Evolutionary conservation across 2,113 vertebrate species (phyloP).

Genomic region (Columba janthina): DNA sequence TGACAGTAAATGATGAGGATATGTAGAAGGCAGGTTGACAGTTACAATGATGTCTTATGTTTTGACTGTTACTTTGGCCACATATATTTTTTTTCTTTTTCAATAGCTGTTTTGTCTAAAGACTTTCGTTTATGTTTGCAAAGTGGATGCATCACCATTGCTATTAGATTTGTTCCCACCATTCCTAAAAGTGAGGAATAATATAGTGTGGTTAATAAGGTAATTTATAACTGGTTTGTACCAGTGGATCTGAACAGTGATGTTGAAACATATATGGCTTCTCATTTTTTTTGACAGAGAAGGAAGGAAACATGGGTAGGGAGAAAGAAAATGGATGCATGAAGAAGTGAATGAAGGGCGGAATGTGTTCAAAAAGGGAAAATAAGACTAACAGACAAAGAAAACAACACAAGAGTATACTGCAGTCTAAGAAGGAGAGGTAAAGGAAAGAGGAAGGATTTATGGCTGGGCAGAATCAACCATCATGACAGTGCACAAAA

Average conservation of each 20-base stretch:
- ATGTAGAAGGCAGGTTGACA: background rate
- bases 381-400: background rate
- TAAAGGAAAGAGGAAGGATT: background rate
- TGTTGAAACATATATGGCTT: background rate
- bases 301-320: background rate
- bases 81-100: background rate
- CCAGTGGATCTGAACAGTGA: background rate
- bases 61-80: background rate
- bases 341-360: background rate
- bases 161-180: background rate
- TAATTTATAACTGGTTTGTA: background rate
- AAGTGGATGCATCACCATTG: background rate
- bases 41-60: background rate
- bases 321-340: rapidly evolving
- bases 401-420: background rate
- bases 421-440: background rate
- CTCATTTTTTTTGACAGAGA: background rate
- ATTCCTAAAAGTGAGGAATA: background rate
- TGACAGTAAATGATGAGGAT: background rate
- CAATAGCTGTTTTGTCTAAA: background rate
- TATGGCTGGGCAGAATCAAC: background rate
- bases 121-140: background rate
- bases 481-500: rapidly evolving
- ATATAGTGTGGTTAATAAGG: background rate
- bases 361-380: background rate